Evolutionary conservation across 2,888 invertebrate genomes (phyloP).

Genomic region (Clivina fossor): DNA sequence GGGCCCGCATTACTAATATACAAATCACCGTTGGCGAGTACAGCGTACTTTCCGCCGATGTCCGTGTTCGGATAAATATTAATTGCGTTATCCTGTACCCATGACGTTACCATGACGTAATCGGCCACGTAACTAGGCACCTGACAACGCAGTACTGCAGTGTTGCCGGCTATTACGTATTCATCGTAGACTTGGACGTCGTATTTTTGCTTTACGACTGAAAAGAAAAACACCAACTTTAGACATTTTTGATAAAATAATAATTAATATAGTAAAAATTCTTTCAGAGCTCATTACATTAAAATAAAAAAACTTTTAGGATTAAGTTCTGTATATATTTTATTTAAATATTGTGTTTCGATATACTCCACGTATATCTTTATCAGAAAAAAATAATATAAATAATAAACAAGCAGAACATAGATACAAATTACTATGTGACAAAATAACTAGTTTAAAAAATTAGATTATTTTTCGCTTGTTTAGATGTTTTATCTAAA

Average conservation of each 20-base stretch:
- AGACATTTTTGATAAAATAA: not conserved
- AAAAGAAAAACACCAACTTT: conserved; percentile 45
- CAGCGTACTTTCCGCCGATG: conserved; percentile 73
- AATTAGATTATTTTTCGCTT: not conserved
- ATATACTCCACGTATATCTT: no score
- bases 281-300: no score
- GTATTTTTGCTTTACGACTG: conserved; percentile 84
- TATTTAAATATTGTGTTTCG: no score
- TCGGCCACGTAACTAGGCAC: conserved; percentile 87
- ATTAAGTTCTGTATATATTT: no score
- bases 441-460: not conserved
- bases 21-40: conserved; percentile 79
- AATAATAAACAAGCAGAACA: no score
- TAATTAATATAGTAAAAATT: no score
- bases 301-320: no score
- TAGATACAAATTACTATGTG: no score
- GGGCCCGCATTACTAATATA: conserved; percentile 80
- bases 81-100: conserved; percentile 82
- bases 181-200: conserved; percentile 89
- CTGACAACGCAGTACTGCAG: conserved; percentile 86
- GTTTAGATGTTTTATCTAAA: no score
- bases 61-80: conserved; percentile 77
- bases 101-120: conserved; percentile 84
- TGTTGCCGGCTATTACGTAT: conserved; percentile 88
- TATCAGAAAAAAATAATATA: no score